Conservation (phyloP, 2,113 vertebrate genomes). For the Hymenochirus boettgeri region DNA sequence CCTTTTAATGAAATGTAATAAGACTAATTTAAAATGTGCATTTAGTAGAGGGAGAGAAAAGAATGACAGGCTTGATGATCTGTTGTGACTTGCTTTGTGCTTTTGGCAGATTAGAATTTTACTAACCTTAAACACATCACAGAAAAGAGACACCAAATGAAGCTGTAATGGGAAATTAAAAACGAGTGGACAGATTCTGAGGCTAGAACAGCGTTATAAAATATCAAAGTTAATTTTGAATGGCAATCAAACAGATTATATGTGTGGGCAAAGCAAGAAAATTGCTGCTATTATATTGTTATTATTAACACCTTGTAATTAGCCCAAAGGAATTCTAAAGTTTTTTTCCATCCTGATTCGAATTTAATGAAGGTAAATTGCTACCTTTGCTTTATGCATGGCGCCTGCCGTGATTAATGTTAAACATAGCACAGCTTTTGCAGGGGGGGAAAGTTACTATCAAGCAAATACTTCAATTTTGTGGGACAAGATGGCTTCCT, state of each 20-base stretch:
- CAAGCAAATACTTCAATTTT: constrained; percentile 68
- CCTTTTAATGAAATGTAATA: not conserved
- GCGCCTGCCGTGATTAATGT: constrained; percentile 91
- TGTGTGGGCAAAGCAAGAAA: constrained; percentile 86
- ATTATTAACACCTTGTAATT: constrained; percentile 99
- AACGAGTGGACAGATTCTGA: constrained; percentile 66
- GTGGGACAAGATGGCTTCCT: constrained; percentile 46
- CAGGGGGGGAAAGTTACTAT: constrained; percentile 76
- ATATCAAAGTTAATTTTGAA: constrained; percentile 78
- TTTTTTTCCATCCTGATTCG: constrained; percentile 95
- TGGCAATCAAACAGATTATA: constrained; percentile 82
- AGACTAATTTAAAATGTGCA: constrained; percentile 22
- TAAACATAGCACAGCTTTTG: constrained; percentile 82
- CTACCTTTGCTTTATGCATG: constrained; percentile 92
- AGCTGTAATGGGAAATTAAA: constrained; percentile 74
- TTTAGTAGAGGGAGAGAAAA: constrained; percentile 5
- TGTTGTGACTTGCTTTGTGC: constrained; percentile 58
- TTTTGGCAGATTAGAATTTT: constrained; percentile 42
- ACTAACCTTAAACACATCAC: constrained; percentile 58
- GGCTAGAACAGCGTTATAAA: constrained; percentile 71
- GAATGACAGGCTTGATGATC: constrained; percentile 38
- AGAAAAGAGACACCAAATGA: constrained; percentile 59
- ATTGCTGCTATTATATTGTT: constrained; percentile 98
- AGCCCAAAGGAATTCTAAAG: constrained; percentile 90
- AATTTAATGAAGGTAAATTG: constrained; percentile 97